Evolutionary conservation across 2,888 invertebrate genomes (phyloP).

Genomic region (Mylabris sibirica): DNA sequence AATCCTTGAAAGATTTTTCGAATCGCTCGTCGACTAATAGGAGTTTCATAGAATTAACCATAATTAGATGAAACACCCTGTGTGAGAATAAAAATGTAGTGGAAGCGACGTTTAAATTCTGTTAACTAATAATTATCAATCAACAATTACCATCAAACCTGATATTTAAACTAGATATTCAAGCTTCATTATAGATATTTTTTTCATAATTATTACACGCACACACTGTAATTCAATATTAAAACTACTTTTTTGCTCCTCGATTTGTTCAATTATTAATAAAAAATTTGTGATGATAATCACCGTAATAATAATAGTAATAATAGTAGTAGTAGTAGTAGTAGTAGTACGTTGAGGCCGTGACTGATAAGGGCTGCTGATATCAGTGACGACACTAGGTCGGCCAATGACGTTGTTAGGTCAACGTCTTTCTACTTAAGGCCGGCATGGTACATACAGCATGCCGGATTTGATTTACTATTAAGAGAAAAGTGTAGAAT

Average conservation of each 20-base stretch:
- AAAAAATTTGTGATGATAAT: not conserved
- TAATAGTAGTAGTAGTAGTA: constrained; percentile 12
- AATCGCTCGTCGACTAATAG: no score
- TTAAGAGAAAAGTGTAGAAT: constrained; percentile 13
- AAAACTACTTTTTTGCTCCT: not conserved
- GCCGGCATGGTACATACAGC: constrained; percentile 16
- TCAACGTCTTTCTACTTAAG: constrained; percentile 34
- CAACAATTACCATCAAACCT: constrained; percentile 2
- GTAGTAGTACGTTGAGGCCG: constrained; percentile 25
- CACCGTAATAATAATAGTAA: not conserved
- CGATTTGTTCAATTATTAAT: not conserved
- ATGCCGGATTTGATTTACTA: constrained; percentile 24
- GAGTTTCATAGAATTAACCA: no score
- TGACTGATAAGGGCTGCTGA: constrained; percentile 35
- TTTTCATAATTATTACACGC: not conserved
- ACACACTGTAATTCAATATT: not conserved
- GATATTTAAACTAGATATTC: constrained; percentile 4
- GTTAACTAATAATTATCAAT: not conserved
- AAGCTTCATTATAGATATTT: not conserved
- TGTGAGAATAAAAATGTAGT: not conserved
- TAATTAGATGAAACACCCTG: no score
- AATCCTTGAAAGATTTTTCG: no score
- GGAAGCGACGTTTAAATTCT: not conserved
- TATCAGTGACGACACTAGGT: constrained; percentile 39
- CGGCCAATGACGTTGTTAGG: constrained; percentile 36